Conservation (phyloP, 2,113 vertebrate species). For the Ptilorrhoa leucosticta region DNA sequence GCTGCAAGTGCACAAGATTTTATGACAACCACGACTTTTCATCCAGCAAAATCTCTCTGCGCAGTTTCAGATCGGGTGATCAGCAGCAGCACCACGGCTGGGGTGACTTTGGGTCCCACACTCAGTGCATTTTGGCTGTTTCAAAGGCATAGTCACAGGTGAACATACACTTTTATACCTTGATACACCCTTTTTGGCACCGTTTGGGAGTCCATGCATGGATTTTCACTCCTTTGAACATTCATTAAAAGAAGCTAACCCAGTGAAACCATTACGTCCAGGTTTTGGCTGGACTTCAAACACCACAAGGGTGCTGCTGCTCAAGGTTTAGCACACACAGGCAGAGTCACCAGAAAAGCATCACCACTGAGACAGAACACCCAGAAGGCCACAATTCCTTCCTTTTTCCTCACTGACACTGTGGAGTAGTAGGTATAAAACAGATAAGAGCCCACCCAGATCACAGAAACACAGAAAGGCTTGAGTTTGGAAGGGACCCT, state of each 20-base stretch:
- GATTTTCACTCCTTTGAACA: neutral
- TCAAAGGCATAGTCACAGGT: neutral
- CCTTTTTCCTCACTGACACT: neutral
- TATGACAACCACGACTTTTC: neutral
- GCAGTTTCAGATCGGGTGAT: neutral
- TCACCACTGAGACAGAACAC: neutral
- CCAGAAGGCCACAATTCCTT: neutral
- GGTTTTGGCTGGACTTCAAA: neutral
- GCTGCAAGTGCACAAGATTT: neutral
- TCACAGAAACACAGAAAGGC: accelerated
- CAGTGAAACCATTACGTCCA: neutral
- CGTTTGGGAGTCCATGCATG: neutral
- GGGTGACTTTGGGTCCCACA: neutral
- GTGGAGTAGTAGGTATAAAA: neutral
- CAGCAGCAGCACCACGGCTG: neutral
- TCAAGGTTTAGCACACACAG: neutral
- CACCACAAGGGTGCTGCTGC: neutral
- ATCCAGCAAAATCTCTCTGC: neutral
- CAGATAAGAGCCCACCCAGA: neutral
- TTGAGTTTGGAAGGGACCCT: neutral
- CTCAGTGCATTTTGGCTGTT: neutral
- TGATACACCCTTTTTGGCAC: neutral
- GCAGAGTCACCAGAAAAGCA: neutral
- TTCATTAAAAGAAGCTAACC: neutral
- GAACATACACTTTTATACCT: neutral